A percentile compares a stretch with the other conserved stretches of the same genome.
These are phyloP conservation scores for Cerceris rybyensis DNA, from an alignment of 2,888 invertebrate species.

Conservation along the genomic window DNA sequence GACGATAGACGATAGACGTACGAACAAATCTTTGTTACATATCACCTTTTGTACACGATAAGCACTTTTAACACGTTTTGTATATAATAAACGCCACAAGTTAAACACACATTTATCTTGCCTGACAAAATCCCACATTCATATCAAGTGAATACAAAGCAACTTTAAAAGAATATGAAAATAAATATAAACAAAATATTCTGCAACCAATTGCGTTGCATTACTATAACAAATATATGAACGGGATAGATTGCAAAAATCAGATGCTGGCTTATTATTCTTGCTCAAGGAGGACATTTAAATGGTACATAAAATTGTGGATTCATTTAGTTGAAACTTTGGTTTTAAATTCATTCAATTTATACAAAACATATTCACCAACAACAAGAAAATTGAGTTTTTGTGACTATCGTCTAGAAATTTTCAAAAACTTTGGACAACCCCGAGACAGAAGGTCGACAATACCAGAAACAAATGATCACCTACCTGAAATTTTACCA, in stretches of 20 bases:
- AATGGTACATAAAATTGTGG: conserved; percentile 33
- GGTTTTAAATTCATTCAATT: conserved; percentile 27
- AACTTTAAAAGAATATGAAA: conserved; percentile 16
- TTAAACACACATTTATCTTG: too few species aligned
- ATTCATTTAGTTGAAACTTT: conserved; percentile 27
- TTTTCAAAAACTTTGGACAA: too few species aligned
- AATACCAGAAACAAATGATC: too few species aligned
- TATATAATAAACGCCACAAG: too few species aligned
- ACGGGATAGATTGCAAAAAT: conserved; percentile 4
- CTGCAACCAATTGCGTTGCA: conserved; percentile 10
- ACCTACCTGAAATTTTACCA: too few species aligned
- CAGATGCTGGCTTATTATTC: conserved; percentile 21
- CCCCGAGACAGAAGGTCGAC: too few species aligned
- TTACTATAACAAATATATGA: conserved; percentile 10
- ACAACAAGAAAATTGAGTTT: conserved; percentile 10
- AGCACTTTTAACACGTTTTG: too few species aligned
- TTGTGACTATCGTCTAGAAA: conserved; percentile 11
- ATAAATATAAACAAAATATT: conserved; percentile 14
- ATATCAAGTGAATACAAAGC: conserved; percentile 21
- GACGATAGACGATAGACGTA: too few species aligned
- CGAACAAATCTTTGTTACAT: too few species aligned
- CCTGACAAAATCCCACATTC: too few species aligned
- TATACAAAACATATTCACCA: conserved; percentile 15
- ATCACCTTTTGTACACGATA: too few species aligned
- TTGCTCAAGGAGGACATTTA: conserved; percentile 22